Evolutionary conservation across 2,113 vertebrate species (phyloP), one percentile per base, ranked within the genome.

Genomic region (Nycticebus coucang): DNA sequence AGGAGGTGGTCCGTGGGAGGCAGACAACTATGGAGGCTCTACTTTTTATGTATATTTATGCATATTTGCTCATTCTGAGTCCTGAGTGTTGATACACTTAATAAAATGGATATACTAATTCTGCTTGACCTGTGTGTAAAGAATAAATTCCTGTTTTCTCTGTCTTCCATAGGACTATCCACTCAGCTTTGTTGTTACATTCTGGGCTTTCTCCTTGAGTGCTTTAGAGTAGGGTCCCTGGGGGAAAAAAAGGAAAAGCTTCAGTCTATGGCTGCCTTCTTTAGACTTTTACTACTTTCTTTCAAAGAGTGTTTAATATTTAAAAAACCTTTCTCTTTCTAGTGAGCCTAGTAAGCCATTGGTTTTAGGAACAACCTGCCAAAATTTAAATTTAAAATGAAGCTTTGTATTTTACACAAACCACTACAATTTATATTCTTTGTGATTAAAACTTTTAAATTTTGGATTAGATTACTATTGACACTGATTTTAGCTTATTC

Each of bases 361-460:
- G 1, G 22, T 22, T 5, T 85, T 37, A 50, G 41, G 24, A 68
- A 60, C 33, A 75, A 69, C 8, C 19, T 22, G 7, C 59, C 94
- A 83, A 17, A 4, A 41, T 60, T 93, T 94, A 87, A 91, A 71
- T 62, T 41, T 35, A 87, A 91, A 87, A 69, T 53, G 55, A 75
- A 22, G 8, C 60, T 87, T 81, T 91, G 1, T 62, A 30, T 62
- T 81, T 79, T 62, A 77, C 22, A 69, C 8, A 69, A 9, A 69
- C 26, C 14, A 74, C 66, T 14, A 90, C 24, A 93, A 35, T 50
- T 45, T 72, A 33, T 10, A 68, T 17, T 57, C 19, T 59, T 75
- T 28, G 33, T 50, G 26, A 57, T 64, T 64, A 15, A 85, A 79
- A n/a, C 72, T 79, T 89, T 79, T 45, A 62, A 95, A 64, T 66